A percentile compares a stretch with the other conserved stretches of the same genome.
phyloP scores from a whole-genome alignment of 1,140 invertebrate genomes.

The Agraylea sexmaculata region DNA sequence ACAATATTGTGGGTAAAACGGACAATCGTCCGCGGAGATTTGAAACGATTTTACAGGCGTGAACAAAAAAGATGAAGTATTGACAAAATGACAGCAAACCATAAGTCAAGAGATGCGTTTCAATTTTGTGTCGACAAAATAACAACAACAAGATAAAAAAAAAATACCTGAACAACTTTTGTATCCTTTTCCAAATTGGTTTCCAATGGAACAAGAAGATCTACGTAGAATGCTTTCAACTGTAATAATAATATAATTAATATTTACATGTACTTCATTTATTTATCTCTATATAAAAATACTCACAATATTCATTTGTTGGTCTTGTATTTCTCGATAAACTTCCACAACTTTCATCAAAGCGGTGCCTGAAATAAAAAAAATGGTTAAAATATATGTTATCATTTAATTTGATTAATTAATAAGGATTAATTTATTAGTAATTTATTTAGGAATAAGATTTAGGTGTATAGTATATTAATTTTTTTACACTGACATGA shows the following conservation, averaged over 20 bases:
- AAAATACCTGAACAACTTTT: constrained; percentile 77
- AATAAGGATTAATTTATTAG: neutral
- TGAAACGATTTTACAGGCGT: neutral
- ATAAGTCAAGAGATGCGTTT: neutral
- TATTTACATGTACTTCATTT: neutral
- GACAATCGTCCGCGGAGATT: neutral
- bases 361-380: constrained; percentile 63
- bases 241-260: constrained; percentile 38
- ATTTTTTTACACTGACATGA: constrained; percentile 1
- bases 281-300: constrained; percentile 8
- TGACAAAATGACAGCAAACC: neutral
- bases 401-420: neutral
- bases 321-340: constrained; percentile 82
- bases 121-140: too few species aligned
- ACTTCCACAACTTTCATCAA: constrained; percentile 85
- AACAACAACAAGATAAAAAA: constrained; percentile 6
- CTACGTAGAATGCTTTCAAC: constrained; percentile 89
- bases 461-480: neutral
- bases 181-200: constrained; percentile 88
- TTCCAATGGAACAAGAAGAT: constrained; percentile 80
- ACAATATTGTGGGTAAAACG: too few species aligned
- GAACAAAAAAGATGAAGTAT: neutral
- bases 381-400: constrained; percentile 13
- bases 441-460: neutral
- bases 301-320: constrained; percentile 89